Conservation (phyloP, 64 coral and sea anemone species). For the Platygyra sinensis region DNA sequence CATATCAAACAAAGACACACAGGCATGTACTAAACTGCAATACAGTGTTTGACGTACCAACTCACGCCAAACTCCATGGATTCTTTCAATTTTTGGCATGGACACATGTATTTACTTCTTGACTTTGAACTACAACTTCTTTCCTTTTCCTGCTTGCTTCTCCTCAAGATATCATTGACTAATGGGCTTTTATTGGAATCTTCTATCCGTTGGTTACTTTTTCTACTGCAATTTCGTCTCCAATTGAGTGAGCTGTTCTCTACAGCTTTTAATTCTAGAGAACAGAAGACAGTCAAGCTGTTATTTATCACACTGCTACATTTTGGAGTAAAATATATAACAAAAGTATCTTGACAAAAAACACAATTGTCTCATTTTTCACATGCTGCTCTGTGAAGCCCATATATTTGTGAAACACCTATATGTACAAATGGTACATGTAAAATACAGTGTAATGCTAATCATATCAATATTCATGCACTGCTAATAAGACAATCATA, state of each 20-base stretch:
- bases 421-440: too few species aligned
- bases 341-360: too few species aligned
- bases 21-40: too few species aligned
- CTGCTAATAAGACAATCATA: too few species aligned
- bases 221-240: conserved; percentile 1
- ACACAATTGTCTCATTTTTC: too few species aligned
- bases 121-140: conserved; percentile 4
- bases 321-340: neutral
- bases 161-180: conserved; percentile 5
- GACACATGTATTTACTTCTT: neutral
- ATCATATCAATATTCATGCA: too few species aligned
- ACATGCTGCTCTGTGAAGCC: too few species aligned
- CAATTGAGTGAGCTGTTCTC: conserved; percentile 11
- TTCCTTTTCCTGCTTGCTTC: neutral
- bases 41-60: neutral
- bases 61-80: conserved; percentile 27
- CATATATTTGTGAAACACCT: too few species aligned
- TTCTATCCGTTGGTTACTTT: neutral
- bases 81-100: conserved; percentile 29
- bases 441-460: too few species aligned
- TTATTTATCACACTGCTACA: neutral
- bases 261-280: conserved; percentile 10
- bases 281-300: neutral
- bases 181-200: neutral
- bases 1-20: too few species aligned